Conservation (phyloP, 2,797 vertebrate genomes). For the Acestrorhynchus altus region DNA sequence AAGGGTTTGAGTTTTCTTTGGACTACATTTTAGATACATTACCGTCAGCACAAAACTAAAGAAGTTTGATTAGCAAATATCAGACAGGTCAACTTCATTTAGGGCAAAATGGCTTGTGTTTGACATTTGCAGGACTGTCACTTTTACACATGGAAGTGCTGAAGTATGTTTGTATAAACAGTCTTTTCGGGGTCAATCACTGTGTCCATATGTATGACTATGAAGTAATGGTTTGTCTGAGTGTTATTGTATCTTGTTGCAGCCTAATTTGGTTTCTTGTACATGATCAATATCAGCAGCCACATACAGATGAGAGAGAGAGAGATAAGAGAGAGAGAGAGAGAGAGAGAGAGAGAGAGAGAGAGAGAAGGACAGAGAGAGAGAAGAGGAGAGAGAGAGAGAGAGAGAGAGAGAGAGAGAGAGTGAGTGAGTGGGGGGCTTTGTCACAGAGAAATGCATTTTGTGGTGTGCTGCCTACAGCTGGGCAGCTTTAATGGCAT, state of each 20-base stretch:
- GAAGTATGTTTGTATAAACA: too few species aligned
- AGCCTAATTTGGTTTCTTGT: constrained; percentile 68
- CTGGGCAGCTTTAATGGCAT: constrained; percentile 64
- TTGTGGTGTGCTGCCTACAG: constrained; percentile 67
- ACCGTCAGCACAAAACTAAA: too few species aligned
- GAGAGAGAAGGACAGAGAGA: not conserved
- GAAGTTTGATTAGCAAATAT: too few species aligned
- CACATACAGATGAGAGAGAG: constrained; percentile 48
- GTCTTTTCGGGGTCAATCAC: not conserved
- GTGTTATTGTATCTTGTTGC: constrained; percentile 66
- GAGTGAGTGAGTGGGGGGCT: constrained; percentile 48
- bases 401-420: constrained; percentile 3
- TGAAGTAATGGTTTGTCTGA: constrained; percentile 38
- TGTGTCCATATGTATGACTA: constrained; percentile 10
- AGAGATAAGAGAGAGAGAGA: constrained; percentile 19
- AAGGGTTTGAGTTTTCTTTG: too few species aligned
- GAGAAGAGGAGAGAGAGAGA: not conserved
- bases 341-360: constrained; percentile 50
- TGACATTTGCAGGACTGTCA: too few species aligned
- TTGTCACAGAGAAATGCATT: constrained; percentile 73
- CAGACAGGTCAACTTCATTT: too few species aligned
- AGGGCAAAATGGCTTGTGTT: too few species aligned
- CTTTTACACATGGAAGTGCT: not conserved
- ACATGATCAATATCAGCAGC: constrained; percentile 70
- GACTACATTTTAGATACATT: too few species aligned